phyloP scores from a whole-genome alignment of 2,797 vertebrate genomes.

The Pseudomugil gertrudae region DNA sequence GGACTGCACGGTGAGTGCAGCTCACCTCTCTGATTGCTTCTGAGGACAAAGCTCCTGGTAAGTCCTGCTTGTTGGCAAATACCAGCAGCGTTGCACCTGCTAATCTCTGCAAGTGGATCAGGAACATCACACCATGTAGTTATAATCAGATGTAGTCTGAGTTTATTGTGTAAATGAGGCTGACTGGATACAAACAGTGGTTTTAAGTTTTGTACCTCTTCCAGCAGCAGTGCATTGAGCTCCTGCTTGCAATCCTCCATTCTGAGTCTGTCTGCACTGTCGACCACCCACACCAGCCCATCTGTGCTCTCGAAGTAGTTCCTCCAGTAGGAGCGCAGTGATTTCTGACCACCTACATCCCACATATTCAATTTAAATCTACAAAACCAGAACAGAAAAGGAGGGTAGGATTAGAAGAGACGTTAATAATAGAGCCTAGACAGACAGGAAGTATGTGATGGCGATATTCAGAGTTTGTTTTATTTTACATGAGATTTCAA shows the following conservation, averaged over 20 bases:
- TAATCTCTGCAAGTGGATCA: slow-evolving; percentile 80
- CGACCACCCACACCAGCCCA: slow-evolving; percentile 94
- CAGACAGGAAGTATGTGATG: too few species aligned
- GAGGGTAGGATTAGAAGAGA: background rate
- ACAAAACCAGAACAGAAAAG: background rate
- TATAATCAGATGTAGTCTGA: too few species aligned
- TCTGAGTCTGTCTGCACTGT: slow-evolving; percentile 90
- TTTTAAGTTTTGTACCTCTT: slow-evolving; percentile 80
- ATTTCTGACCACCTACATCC: slow-evolving; percentile 94
- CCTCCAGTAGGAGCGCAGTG: slow-evolving; percentile 92
- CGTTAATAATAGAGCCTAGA: too few species aligned
- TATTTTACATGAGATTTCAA: too few species aligned
- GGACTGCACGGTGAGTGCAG: rapidly evolving
- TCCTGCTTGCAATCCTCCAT: slow-evolving; percentile 89
- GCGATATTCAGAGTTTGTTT: too few species aligned
- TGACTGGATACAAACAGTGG: background rate
- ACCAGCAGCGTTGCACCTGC: slow-evolving; percentile 90
- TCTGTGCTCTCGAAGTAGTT: slow-evolving; percentile 97
- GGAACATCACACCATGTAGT: too few species aligned
- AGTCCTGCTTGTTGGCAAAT: slow-evolving; percentile 85
- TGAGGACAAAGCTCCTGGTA: slow-evolving; percentile 71
- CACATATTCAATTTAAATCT: slow-evolving; percentile 94
- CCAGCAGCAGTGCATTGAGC: slow-evolving; percentile 84
- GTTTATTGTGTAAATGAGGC: background rate
- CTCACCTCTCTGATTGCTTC: slow-evolving; percentile 67